A percentile compares a stretch with the other conserved stretches of the same genome.
These are phyloP conservation scores for Sebastes hubbsi DNA, from an alignment of 2,797 vertebrate species.

Conservation along the genomic window DNA sequence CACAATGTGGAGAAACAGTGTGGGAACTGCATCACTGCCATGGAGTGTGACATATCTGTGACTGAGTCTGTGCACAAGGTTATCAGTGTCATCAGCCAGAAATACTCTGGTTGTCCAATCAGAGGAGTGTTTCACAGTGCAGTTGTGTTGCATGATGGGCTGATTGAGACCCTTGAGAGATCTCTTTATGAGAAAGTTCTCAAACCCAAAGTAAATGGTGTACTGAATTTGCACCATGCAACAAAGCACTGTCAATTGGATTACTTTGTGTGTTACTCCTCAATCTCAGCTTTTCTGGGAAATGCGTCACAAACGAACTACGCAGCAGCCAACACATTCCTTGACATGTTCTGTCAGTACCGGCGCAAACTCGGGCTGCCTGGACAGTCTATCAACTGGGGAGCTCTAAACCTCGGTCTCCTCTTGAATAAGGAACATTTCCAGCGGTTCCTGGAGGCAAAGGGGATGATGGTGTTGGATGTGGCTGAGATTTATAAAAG, in stretches of 20 bases:
- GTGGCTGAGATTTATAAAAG: slow-evolving; percentile 82
- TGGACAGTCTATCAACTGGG: slow-evolving; percentile 90
- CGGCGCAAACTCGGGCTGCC: slow-evolving; percentile 83
- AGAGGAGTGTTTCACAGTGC: slow-evolving; percentile 91
- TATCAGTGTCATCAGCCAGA: slow-evolving; percentile 70
- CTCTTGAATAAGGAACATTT: slow-evolving; percentile 82
- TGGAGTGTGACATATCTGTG: slow-evolving; percentile 82
- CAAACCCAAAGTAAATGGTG: slow-evolving; percentile 87
- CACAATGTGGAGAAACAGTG: slow-evolving; percentile 68
- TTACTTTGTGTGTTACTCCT: slow-evolving; percentile 91
- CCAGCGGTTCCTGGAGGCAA: slow-evolving; percentile 83
- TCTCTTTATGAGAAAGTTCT: slow-evolving; percentile 86
- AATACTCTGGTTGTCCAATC: slow-evolving; percentile 75
- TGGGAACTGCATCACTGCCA: slow-evolving; percentile 65
- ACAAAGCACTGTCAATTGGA: slow-evolving; percentile 82
- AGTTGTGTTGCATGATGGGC: slow-evolving; percentile 84
- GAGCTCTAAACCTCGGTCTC: slow-evolving; percentile 87
- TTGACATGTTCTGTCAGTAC: slow-evolving; percentile 89
- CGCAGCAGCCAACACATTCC: slow-evolving; percentile 89
- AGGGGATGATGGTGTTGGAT: slow-evolving; percentile 84
- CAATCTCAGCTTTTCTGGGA: slow-evolving; percentile 86
- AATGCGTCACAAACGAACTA: slow-evolving; percentile 88
- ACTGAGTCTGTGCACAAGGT: slow-evolving; percentile 72
- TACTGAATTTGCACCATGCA: slow-evolving; percentile 85
- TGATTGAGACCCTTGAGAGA: slow-evolving; percentile 79